Evolutionary conservation across 2,113 vertebrate species (phyloP).

Genomic region (Rhinolophus ferrumequinum): DNA sequence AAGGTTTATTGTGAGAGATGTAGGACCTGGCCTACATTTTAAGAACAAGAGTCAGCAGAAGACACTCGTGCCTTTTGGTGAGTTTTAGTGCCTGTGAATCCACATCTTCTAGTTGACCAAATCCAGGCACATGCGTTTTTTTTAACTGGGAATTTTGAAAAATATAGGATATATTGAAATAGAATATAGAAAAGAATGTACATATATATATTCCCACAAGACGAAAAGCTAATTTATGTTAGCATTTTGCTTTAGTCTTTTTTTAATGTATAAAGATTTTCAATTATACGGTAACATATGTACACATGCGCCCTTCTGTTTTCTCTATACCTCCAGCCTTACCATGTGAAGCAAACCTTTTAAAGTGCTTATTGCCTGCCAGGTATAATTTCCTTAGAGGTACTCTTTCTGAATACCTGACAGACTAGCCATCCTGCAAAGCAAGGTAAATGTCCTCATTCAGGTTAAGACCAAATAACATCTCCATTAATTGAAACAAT

Average conservation of each 20-base stretch:
- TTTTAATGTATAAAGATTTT: background rate
- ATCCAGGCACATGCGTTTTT: background rate
- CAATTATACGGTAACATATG: background rate
- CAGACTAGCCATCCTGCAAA: background rate
- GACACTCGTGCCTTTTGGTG: background rate
- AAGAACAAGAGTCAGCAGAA: background rate
- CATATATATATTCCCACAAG: background rate
- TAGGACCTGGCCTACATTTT: background rate
- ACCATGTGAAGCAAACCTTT: background rate
- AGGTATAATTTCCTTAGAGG: background rate
- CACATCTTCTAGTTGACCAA: background rate
- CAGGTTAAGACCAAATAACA: background rate
- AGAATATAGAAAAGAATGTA: background rate
- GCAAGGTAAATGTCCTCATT: background rate
- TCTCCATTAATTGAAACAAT: background rate
- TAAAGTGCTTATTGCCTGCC: background rate
- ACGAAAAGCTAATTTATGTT: background rate
- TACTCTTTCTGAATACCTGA: background rate
- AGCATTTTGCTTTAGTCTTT: background rate
- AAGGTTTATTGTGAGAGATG: background rate
- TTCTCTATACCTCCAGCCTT: background rate
- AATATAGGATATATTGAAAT: background rate
- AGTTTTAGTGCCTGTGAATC: background rate
- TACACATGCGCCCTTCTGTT: background rate
- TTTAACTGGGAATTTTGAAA: constrained; percentile 18